Percentiles rank a stretch among this genome's conserved stretches.
These are phyloP conservation scores for Planococcus citri DNA, from an alignment of 1,140 invertebrate genomes.

Conservation along the genomic window DNA sequence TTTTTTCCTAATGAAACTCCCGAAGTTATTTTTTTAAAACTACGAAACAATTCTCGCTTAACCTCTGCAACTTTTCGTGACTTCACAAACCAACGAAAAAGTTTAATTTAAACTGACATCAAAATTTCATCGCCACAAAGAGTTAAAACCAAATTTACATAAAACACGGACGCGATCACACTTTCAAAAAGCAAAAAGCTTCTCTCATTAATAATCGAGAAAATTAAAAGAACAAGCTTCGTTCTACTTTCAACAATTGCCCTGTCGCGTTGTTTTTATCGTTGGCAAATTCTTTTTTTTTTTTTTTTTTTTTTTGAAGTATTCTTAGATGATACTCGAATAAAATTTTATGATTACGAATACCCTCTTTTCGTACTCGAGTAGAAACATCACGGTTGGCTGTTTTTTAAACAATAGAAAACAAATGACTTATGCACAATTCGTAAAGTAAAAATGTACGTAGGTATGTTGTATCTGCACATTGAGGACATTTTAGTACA, in stretches of 20 bases:
- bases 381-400: background rate
- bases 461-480: background rate
- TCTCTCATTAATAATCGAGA: slow-evolving; percentile 7
- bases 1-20: too few relatives aligned
- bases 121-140: background rate
- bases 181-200: slow-evolving; percentile 4
- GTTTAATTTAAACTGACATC: background rate
- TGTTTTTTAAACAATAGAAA: background rate
- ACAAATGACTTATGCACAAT: background rate
- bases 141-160: background rate
- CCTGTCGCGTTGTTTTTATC: slow-evolving; percentile 1
- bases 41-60: too few relatives aligned
- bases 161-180: background rate
- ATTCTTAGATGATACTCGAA: background rate
- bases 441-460: background rate
- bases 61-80: too few relatives aligned
- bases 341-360: slow-evolving; percentile 4
- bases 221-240: background rate
- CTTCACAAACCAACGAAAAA: too few relatives aligned
- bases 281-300: background rate
- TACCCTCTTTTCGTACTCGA: background rate
- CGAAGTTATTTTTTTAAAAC: too few relatives aligned
- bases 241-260: slow-evolving; percentile 2
- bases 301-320: background rate
- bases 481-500: background rate